Conservation (phyloP, 2,113 vertebrate species). For the Rafetus swinhoei region DNA sequence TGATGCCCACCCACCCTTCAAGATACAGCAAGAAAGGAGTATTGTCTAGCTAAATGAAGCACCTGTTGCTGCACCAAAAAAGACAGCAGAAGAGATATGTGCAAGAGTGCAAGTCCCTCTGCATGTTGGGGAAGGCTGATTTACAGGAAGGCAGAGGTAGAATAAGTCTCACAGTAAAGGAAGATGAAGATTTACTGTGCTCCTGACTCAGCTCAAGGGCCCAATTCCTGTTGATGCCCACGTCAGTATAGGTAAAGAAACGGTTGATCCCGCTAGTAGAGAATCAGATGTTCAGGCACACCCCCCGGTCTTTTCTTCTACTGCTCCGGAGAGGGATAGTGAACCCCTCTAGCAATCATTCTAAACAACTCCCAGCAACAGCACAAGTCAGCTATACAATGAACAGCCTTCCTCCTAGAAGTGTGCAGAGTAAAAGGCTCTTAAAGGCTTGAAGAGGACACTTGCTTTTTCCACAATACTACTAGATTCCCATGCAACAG, state of each 20-base stretch:
- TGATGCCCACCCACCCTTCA: background rate
- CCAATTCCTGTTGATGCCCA: background rate
- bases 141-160: background rate
- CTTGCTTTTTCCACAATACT: background rate
- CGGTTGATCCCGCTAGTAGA: background rate
- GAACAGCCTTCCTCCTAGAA: background rate
- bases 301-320: background rate
- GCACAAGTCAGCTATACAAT: background rate
- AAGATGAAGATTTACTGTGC: background rate
- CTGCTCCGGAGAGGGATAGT: background rate
- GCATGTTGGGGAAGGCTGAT: background rate
- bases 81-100: background rate
- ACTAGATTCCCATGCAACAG: background rate
- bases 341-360: background rate
- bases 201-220: background rate
- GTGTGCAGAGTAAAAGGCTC: background rate
- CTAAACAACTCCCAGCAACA: background rate
- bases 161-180: background rate
- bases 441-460: background rate
- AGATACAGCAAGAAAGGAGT: background rate
- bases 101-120: background rate
- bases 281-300: background rate
- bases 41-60: background rate
- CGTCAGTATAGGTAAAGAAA: background rate
- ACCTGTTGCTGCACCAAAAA: background rate